These are phyloP conservation scores for Cheirogaleus medius DNA, from an alignment of 2,113 vertebrate species.

Conservation along the genomic window DNA sequence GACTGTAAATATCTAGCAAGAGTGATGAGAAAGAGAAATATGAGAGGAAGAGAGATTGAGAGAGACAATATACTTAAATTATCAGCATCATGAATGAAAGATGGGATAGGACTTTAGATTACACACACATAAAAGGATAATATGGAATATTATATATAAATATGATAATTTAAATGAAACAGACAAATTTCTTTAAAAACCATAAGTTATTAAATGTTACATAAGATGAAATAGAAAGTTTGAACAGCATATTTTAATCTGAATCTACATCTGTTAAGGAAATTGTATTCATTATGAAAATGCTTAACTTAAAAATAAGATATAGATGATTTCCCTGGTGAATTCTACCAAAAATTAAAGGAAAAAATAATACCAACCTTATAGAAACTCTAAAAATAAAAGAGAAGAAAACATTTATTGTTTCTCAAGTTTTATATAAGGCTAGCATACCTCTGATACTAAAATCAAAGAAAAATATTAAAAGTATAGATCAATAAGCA, in stretches of 20 bases:
- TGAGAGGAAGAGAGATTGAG: background rate
- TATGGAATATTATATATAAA: background rate
- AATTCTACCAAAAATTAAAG: background rate
- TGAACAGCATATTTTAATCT: background rate
- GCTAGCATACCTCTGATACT: background rate
- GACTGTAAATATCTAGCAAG: background rate
- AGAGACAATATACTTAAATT: background rate
- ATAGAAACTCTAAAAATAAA: background rate
- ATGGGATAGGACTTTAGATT: background rate
- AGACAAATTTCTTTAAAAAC: background rate
- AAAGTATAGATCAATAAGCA: background rate
- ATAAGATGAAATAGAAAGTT: background rate
- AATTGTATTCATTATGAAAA: background rate
- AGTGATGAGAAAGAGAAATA: background rate
- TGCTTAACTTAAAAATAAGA: background rate
- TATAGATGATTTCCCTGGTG: background rate
- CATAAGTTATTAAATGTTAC: background rate
- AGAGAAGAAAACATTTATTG: background rate
- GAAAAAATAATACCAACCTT: background rate
- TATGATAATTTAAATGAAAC: background rate
- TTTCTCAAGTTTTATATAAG: background rate
- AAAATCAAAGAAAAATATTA: background rate
- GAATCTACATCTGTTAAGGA: background rate
- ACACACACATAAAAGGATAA: background rate
- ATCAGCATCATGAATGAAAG: background rate